Base-by-base conservation (phyloP, 2,888 invertebrate genomes). In the Nebria salina region DNA sequence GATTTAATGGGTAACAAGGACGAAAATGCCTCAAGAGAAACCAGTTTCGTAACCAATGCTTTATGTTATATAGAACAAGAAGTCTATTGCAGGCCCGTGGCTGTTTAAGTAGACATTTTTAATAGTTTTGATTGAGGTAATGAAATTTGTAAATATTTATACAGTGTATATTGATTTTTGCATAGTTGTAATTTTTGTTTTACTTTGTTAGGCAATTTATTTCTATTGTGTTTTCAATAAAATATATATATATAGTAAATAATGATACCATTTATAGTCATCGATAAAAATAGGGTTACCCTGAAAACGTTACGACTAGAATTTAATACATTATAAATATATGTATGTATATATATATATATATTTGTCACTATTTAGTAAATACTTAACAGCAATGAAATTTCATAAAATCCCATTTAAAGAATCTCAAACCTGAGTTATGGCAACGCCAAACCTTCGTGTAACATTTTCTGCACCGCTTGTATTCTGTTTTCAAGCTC, bases 401-500 rank as follows among this genome's bases (percentile, higher is more conserved):
- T 34, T 34, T 34, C 34, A 34, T 34, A 4, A 4, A 34, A 34
- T 4, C 34, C 34, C 34, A 34, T 34, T 4, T 34, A 34, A 34
- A 34, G 5, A 34, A 34, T 4, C 34, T 34, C 34, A 34, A 34
- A 2, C 34, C 34, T 5, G 34, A 34, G 5, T 34, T 34, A 34
- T 34, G 34, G 34, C 34, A 34, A 34, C 5, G 8, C 7, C 13
- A 54, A 13, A 13, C 54, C 54, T 11, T 54, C 54, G 83, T 88
- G 87, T 64, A 90, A 85, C 86, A 89, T 86, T 83, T 87, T 88
- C 82, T 89, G 89, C 15, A 90, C 84, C 4, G 86, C 85, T 65
- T 87, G 86, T 82, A 90, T 89, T 85, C 89, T 86, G 64, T 87
- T 87, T 84, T 90, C 89, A 82, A 90, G 85, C 82, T 87, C 87